Percentiles rank a stretch among this genome's conserved stretches.
These are phyloP conservation scores for Cyclophora punctaria DNA, from an alignment of 2,888 invertebrate genomes.

Conservation along the genomic window DNA sequence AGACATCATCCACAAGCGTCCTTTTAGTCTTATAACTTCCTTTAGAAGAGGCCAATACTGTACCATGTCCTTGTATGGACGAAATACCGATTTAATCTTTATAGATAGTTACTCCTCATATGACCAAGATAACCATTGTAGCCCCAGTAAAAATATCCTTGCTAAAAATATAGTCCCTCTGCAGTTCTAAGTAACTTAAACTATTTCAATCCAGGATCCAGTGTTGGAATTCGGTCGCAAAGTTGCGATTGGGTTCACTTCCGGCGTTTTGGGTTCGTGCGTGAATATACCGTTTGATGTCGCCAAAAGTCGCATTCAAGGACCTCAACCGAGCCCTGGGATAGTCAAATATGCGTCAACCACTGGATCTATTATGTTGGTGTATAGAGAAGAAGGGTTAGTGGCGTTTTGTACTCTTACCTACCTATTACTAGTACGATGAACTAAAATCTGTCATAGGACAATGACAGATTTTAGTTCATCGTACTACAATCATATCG, in stretches of 20 bases:
- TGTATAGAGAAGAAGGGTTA: slow-evolving; percentile 93
- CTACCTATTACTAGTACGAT: not conserved
- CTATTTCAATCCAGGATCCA: slow-evolving; percentile 70
- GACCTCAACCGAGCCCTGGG: slow-evolving; percentile 85
- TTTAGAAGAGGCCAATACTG: too few relatives aligned
- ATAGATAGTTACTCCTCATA: too few relatives aligned
- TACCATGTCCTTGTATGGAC: too few relatives aligned
- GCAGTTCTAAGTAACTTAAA: too few relatives aligned
- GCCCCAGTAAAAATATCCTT: too few relatives aligned
- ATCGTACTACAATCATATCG: too few relatives aligned
- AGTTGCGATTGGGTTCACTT: slow-evolving; percentile 88
- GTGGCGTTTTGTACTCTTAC: slow-evolving; percentile 17
- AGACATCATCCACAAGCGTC: too few relatives aligned
- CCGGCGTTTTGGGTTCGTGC: slow-evolving; percentile 90
- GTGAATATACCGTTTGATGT: slow-evolving; percentile 97
- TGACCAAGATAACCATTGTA: too few relatives aligned
- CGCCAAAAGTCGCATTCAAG: slow-evolving; percentile 96
- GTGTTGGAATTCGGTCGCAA: slow-evolving; percentile 82
- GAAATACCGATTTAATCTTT: too few relatives aligned
- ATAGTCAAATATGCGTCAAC: slow-evolving; percentile 87
- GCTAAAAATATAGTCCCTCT: too few relatives aligned
- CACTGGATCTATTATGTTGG: slow-evolving; percentile 79
- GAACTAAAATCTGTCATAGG: not conserved
- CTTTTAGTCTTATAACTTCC: too few relatives aligned
- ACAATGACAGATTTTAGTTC: too few relatives aligned